These are phyloP conservation scores for Pristiophorus japonicus DNA, from an alignment of 2,113 vertebrate genomes.

Conservation along the genomic window DNA sequence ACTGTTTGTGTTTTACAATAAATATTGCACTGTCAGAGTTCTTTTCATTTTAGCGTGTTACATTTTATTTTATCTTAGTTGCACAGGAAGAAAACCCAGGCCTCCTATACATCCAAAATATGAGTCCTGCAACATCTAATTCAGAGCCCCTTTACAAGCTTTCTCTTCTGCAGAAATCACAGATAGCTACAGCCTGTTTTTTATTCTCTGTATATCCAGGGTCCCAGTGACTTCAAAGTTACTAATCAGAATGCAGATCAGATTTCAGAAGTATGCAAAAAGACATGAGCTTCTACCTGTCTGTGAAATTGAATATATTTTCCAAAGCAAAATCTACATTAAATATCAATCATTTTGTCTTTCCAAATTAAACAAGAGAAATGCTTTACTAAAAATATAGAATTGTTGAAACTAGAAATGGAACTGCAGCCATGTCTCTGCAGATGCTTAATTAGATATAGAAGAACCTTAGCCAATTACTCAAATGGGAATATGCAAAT, in stretches of 20 bases:
- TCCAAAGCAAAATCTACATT: not conserved
- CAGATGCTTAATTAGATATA: not conserved
- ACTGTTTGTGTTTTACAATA: constrained; percentile 51
- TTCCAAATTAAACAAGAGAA: not conserved
- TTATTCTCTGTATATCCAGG: not conserved
- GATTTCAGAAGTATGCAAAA: not conserved
- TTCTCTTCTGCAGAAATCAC: constrained; percentile 47
- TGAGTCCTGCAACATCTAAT: constrained; percentile 42
- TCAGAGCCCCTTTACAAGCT: constrained; percentile 37
- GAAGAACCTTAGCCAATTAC: not conserved
- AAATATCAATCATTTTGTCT: not conserved
- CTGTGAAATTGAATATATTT: constrained; percentile 5
- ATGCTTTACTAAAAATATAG: not conserved
- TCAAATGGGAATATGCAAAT: not conserved
- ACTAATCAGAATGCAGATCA: not conserved
- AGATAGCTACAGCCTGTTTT: constrained; percentile 42
- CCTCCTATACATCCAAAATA: constrained; percentile 41
- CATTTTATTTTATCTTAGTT: constrained; percentile 46
- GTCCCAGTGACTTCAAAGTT: not conserved
- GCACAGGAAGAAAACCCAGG: constrained; percentile 41
- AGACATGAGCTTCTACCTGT: not conserved
- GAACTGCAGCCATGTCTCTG: not conserved
- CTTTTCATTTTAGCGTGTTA: constrained; percentile 40
- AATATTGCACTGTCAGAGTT: constrained; percentile 51
- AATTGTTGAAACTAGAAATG: not conserved